Evolutionary conservation across 2,113 vertebrate genomes (phyloP), one percentile per base, ranked within the genome.

Genomic region (Gulo gulo): DNA sequence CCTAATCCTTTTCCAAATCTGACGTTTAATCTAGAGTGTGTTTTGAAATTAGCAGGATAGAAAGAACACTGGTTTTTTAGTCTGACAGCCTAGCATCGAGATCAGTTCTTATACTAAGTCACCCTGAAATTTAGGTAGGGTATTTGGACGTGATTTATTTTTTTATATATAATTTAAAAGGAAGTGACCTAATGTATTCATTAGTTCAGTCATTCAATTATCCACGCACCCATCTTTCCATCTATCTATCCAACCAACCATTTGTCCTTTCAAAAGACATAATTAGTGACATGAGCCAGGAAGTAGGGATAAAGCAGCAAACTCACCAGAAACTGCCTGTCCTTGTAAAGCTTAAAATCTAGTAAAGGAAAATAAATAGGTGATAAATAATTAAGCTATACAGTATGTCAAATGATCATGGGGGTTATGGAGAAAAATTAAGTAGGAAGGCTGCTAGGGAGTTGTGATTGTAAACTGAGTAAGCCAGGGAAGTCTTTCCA

Each of bases 31-130:
- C 31, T 93, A 63, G 12, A 15, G 8, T 11, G 23, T 67, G 4
- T 82, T 95, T 94, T 94, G n/a, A 81, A 97, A 91, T 91, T 14
- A 85, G 29, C 16, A 73, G 7, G 59, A n/a, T 45, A 83, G 50
- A 67, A 69, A 92, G 59, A 95, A 1, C 23, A 65, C 4, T 59
- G 47, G 18, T 34, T 67, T 42, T 69, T 88, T 47, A 71, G 45
- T 76, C 16, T 71, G 69, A 84, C 2, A 63, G 11, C 5, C 18
- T 45, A 31, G 3, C 9, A 10, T 45, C 55, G 86, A 84, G 24
- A n/a, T 4, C 29, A 21, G 7, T 42, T 84, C 16, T 59, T 88
- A 36, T 2, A 63, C 34, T 79, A 69, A 42, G 12, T 11, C n/a
- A 11, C 2, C n/a, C 2, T 93, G 55, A 79, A 9, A 88, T 65